These are phyloP conservation scores for Danio rerio DNA, from an alignment of 2,113 vertebrate species.

Conservation along the genomic window DNA sequence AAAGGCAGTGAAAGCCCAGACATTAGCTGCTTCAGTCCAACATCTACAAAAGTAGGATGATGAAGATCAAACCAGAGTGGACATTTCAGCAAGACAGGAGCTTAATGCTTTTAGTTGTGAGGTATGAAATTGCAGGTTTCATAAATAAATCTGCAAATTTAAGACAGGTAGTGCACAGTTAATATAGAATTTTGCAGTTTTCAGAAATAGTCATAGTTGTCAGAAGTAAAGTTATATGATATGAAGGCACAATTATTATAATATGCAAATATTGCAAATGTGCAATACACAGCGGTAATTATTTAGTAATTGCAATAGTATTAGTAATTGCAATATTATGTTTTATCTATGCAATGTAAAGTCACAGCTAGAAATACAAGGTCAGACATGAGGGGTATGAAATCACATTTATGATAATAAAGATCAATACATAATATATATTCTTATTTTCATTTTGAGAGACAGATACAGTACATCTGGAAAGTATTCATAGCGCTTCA, in stretches of 20 bases:
- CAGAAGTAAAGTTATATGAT: not conserved
- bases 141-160: too few relatives aligned
- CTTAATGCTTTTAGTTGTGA: not conserved
- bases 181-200: not conserved
- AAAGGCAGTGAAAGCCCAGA: too few relatives aligned
- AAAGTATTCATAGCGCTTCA: too few relatives aligned
- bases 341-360: not conserved
- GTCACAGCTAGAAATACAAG: not conserved
- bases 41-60: too few relatives aligned
- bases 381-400: not conserved
- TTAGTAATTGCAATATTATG: not conserved
- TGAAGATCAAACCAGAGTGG: too few relatives aligned
- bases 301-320: too few relatives aligned
- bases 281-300: not conserved
- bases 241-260: not conserved
- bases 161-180: not conserved
- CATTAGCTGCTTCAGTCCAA: too few relatives aligned
- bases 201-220: not conserved
- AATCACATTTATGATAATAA: too few relatives aligned
- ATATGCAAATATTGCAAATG: not conserved
- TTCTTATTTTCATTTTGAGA: too few relatives aligned
- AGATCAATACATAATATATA: too few relatives aligned
- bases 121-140: not conserved
- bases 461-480: too few relatives aligned
- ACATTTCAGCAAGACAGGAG: too few relatives aligned